Percentiles rank a stretch among this genome's conserved stretches.
Conservation (phyloP, 2,888 invertebrate genomes). For the Agrotis clavis region DNA sequence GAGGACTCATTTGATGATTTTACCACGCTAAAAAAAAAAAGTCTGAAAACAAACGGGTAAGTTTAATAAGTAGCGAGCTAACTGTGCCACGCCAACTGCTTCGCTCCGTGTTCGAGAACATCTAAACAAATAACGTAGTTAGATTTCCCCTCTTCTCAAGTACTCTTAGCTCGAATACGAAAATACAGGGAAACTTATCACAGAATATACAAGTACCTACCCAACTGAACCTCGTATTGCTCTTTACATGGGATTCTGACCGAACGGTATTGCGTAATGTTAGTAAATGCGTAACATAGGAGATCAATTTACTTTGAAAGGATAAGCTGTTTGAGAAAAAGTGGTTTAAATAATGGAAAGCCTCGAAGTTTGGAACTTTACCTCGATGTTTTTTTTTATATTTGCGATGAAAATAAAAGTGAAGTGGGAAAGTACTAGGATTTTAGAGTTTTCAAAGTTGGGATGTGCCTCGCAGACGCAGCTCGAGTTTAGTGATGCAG, state of each 20-base stretch:
- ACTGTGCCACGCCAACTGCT: constrained; percentile 67
- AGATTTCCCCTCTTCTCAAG: constrained; percentile 70
- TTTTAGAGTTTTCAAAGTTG: neutral
- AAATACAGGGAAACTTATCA: constrained; percentile 59
- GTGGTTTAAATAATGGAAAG: constrained; percentile 18
- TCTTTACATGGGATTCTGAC: constrained; percentile 18
- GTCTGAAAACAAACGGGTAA: constrained; percentile 68
- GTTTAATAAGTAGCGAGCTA: constrained; percentile 72
- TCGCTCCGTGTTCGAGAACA: constrained; percentile 69
- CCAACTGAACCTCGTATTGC: constrained; percentile 30
- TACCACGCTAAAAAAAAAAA: no score
- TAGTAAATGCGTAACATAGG: constrained; percentile 23
- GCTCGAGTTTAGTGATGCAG: no score
- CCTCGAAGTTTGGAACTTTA: neutral
- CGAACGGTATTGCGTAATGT: constrained; percentile 13
- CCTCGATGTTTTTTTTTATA: no score
- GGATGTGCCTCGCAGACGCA: no score
- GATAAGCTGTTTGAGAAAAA: constrained; percentile 23
- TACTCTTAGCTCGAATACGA: constrained; percentile 67
- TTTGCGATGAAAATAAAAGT: neutral
- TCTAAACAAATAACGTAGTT: constrained; percentile 74
- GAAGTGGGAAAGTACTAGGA: neutral
- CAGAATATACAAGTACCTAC: constrained; percentile 45
- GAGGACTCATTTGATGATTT: no score
- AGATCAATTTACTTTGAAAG: constrained; percentile 32